Percentiles rank a stretch among this genome's conserved stretches.
Conservation (phyloP, 1,140 invertebrate genomes). For the Conopomorpha cramerella region DNA sequence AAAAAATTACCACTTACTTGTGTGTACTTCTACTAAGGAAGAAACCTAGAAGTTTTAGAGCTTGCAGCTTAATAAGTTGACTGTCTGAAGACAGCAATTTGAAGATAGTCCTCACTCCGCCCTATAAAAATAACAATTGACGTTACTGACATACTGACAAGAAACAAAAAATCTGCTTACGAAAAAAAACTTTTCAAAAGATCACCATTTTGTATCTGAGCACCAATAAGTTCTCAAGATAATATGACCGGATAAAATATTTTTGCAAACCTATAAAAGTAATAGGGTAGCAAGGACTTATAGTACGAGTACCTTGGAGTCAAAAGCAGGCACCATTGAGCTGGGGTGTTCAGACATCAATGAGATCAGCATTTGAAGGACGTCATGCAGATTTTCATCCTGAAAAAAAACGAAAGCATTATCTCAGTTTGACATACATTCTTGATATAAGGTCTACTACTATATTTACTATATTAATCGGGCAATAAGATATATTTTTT, state of each 20-base stretch:
- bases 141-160: too few species aligned
- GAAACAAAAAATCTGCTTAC: too few species aligned
- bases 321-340: slow-evolving; percentile 98
- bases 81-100: slow-evolving; percentile 94
- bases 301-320: slow-evolving; percentile 81
- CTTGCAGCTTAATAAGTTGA: slow-evolving; percentile 93
- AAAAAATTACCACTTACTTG: slow-evolving; percentile 74
- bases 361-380: slow-evolving; percentile 94
- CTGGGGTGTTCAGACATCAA: slow-evolving; percentile 98
- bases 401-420: slow-evolving; percentile 62
- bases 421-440: too few species aligned
- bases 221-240: too few species aligned
- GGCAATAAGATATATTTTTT: too few species aligned
- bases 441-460: too few species aligned
- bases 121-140: slow-evolving; percentile 62
- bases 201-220: too few species aligned
- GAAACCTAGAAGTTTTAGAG: slow-evolving; percentile 93
- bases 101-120: slow-evolving; percentile 94
- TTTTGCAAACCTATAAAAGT: too few species aligned
- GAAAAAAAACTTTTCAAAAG: too few species aligned
- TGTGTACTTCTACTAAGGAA: slow-evolving; percentile 94
- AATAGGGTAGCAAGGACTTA: too few species aligned
- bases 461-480: too few species aligned
- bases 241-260: too few species aligned
- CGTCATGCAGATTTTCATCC: slow-evolving; percentile 99